Evolutionary conservation across 2,888 invertebrate genomes (phyloP), one percentile per base, ranked within the genome.

Genomic region (Drosophila mimica): DNA sequence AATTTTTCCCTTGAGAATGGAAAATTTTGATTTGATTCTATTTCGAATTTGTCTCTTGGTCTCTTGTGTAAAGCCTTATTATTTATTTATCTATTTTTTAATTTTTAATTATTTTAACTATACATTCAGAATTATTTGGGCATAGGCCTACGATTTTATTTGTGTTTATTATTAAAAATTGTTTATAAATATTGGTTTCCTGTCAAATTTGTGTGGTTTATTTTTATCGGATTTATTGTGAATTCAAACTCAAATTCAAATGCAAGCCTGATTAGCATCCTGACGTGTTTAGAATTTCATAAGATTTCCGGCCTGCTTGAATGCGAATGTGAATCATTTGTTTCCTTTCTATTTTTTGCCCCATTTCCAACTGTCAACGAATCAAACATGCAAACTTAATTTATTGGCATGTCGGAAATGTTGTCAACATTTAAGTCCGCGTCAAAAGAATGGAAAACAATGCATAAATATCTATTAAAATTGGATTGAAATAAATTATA

Each of bases 391-490:
- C 60, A 28, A 51, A 63, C 53, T 30, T 78, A 75, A 84, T 84
- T 87, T 87, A 80, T 84, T 83, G 84, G 70, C 53, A 63, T 74
- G 74, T 74, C 87, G 83, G 77, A 79, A 79, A 77, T 61, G 74
- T 74, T 38, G 68, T 30, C 72, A 72, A 71, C 81, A 64, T 75
- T 75, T 70, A 70, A 71, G 52, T 62, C 52, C 70, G 48, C 53
- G 51, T 25, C 33, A 54, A 67, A 36, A 48, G 54, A 69, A 73
- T 62, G 65, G 43, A 81, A 77, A 81, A 81, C 76, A 85, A 83
- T 71, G 63, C 81, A 86, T 88, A 82, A 85, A 86, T 88, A 88
- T 86, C 83, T 81, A 86, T 88, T 88, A 85, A 86, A 85, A 70
- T 71, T 31, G 70, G 69, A 87, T 84, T 82, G 82, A 85, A 87